These are phyloP conservation scores for Catocala sponsa DNA, from an alignment of 2,888 invertebrate species.

Conservation along the genomic window DNA sequence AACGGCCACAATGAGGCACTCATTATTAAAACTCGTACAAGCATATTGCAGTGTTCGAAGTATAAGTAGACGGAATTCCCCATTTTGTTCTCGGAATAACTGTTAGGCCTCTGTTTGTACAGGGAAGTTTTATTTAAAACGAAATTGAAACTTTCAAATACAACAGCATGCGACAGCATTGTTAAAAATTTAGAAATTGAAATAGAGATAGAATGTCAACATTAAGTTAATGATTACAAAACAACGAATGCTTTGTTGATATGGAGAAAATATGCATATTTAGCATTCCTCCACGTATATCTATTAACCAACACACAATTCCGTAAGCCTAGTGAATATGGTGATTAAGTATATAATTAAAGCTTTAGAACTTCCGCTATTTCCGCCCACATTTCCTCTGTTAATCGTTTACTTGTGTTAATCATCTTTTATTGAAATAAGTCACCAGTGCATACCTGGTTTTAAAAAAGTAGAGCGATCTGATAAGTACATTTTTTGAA, in stretches of 20 bases:
- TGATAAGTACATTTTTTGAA: conserved; percentile 10
- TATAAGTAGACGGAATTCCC: no score
- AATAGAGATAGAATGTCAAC: conserved; percentile 27
- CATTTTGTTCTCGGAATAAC: no score
- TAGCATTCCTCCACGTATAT: conserved; percentile 34
- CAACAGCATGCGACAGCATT: no score
- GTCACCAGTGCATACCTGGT: background rate
- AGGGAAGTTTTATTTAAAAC: no score
- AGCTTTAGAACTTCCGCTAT: conserved; percentile 14
- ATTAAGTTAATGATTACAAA: conserved; percentile 40
- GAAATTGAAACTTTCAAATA: no score
- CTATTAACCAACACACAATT: conserved; percentile 28
- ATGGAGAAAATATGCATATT: conserved; percentile 49
- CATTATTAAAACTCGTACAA: no score
- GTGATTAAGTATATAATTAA: conserved; percentile 25
- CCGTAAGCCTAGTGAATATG: conserved; percentile 32
- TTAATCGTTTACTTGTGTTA: conserved; percentile 10
- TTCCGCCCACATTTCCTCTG: conserved; percentile 17
- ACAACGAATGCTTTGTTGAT: conserved; percentile 24
- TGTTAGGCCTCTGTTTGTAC: no score
- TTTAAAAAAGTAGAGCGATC: background rate
- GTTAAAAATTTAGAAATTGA: conserved; percentile 34
- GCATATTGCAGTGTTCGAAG: no score
- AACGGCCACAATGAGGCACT: no score
- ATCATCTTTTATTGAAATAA: background rate